Percentiles rank a stretch among this genome's conserved stretches.
Evolutionary conservation across 2,888 invertebrate species (phyloP).

Genomic region (Nomada ferruginata): DNA sequence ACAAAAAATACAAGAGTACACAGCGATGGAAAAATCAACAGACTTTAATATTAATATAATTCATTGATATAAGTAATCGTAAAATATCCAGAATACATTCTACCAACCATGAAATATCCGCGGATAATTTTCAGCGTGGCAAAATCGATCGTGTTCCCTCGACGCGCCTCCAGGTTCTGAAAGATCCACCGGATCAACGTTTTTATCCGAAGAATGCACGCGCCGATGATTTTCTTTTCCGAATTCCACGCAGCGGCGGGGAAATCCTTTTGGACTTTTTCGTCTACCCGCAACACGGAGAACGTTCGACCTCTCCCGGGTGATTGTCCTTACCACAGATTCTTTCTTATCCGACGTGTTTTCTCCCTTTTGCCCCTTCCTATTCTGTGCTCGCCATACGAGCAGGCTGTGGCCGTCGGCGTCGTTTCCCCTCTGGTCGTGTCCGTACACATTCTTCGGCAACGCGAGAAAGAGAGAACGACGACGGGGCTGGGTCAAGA

Average conservation of each 20-base stretch:
- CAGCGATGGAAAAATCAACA: too few species aligned
- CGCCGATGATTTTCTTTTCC: constrained; percentile 41
- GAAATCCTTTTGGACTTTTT: constrained; percentile 40
- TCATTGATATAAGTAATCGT: too few species aligned
- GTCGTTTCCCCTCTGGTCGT: constrained; percentile 30
- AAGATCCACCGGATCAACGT: constrained; percentile 17
- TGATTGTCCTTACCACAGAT: constrained; percentile 63
- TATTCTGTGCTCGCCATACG: neutral
- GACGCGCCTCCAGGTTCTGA: constrained; percentile 1
- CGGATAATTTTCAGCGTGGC: neutral
- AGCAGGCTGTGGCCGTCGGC: neutral
- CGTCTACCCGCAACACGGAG: constrained; percentile 25
- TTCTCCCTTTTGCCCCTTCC: neutral
- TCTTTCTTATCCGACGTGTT: constrained; percentile 63
- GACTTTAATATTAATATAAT: too few species aligned
- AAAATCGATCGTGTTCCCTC: neutral
- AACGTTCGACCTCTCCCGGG: constrained; percentile 55
- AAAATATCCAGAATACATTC: too few species aligned
- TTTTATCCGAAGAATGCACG: constrained; percentile 35
- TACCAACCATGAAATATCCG: too few species aligned
- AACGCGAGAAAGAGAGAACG: constrained; percentile 1
- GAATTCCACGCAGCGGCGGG: constrained; percentile 27
- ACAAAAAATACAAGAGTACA: too few species aligned
- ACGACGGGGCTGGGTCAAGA: constrained; percentile 44
- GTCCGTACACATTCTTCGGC: constrained; percentile 56